phyloP scores from a whole-genome alignment of 2,888 invertebrate genomes.

The Anthoptus insignis region DNA sequence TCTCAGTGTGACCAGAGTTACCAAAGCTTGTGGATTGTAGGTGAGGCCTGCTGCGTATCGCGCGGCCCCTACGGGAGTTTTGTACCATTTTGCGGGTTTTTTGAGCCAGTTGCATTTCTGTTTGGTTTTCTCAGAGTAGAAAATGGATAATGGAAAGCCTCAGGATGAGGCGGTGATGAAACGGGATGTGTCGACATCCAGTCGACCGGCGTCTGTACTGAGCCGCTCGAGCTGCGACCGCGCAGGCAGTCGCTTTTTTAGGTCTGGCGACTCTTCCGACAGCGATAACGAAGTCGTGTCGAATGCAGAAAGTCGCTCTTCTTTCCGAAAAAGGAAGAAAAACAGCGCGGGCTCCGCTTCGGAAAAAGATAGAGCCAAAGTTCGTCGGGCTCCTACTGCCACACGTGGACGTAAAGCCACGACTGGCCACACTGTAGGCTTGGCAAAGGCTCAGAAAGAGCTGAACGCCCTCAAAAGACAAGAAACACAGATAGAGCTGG shows the following conservation, averaged over 20 bases:
- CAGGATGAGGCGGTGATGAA: background rate
- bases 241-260: background rate
- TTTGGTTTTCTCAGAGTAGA: background rate
- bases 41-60: conserved; percentile 5
- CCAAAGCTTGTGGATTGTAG: conserved; percentile 5
- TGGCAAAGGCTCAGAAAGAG: background rate
- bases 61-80: conserved; percentile 1
- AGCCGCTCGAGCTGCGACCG: background rate
- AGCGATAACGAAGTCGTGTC: background rate
- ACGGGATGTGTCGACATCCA: background rate
- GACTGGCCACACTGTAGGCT: background rate
- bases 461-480: background rate
- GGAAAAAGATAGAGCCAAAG: background rate
- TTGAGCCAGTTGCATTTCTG: background rate
- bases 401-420: background rate
- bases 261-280: background rate
- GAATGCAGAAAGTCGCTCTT: background rate
- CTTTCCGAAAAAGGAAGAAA: background rate
- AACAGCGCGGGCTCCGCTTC: background rate
- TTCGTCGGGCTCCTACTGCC: background rate
- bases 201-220: background rate
- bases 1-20: too few relatives aligned
- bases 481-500: background rate
- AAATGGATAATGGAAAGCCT: background rate
- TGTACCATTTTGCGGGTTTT: background rate